These are phyloP conservation scores for Brachionus koreanus DNA, from an alignment of 1,140 invertebrate genomes.

Conservation along the genomic window DNA sequence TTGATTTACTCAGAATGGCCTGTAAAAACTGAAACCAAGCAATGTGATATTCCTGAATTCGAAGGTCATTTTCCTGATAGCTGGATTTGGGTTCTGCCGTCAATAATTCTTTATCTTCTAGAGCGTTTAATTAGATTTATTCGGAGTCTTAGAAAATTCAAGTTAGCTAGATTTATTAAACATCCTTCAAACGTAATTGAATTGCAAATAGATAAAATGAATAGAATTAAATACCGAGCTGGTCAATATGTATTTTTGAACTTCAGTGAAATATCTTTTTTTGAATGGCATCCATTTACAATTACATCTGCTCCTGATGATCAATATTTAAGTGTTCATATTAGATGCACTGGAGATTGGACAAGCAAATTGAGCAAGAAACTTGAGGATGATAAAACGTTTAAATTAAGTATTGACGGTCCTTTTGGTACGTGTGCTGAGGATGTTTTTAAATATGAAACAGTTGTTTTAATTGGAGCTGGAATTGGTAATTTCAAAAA, in stretches of 20 bases:
- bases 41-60: slow-evolving; percentile 4
- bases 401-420: slow-evolving; percentile 62
- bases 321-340: slow-evolving; percentile 56
- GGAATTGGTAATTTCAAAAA: slow-evolving; percentile 36
- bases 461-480: slow-evolving; percentile 22
- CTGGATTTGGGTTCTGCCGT: slow-evolving; percentile 56
- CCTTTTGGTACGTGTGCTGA: slow-evolving; percentile 81
- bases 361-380: slow-evolving; percentile 50
- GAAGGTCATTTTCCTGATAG: slow-evolving; percentile 45
- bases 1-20: slow-evolving; percentile 5
- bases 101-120: slow-evolving; percentile 53
- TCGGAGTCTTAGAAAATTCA: slow-evolving; percentile 51
- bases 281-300: slow-evolving; percentile 60
- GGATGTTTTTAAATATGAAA: slow-evolving; percentile 43
- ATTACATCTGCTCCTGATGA: slow-evolving; percentile 55
- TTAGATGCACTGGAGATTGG: slow-evolving; percentile 57
- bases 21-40: not conserved
- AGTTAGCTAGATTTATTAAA: slow-evolving; percentile 52
- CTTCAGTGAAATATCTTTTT: slow-evolving; percentile 52
- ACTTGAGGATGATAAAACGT: too few species aligned
- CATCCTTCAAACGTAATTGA: slow-evolving; percentile 58
- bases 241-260: slow-evolving; percentile 58
- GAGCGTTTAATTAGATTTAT: slow-evolving; percentile 53
- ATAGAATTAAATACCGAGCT: slow-evolving; percentile 46
- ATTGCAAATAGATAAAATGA: slow-evolving; percentile 52